These are phyloP conservation scores for Callyntrura guangdongensis DNA, from an alignment of 2,888 invertebrate genomes.

Conservation along the genomic window DNA sequence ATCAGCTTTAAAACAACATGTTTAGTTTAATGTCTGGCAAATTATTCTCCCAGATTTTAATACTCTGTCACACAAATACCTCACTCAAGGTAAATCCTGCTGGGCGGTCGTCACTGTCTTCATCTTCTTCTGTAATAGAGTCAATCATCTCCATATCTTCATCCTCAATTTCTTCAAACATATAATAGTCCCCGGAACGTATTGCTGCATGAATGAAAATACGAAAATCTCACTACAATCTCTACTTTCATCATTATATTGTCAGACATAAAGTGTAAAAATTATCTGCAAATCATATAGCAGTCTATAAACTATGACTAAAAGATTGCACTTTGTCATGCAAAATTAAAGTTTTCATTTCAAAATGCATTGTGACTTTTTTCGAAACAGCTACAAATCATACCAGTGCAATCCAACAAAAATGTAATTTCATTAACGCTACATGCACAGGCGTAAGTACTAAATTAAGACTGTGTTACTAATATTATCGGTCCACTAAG, in stretches of 20 bases:
- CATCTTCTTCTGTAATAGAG: constrained; percentile 87
- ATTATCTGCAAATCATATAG: constrained; percentile 61
- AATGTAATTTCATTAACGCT: neutral
- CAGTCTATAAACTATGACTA: constrained; percentile 8
- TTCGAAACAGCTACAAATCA: neutral
- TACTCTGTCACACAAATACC: too few species aligned
- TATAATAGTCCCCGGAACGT: constrained; percentile 99
- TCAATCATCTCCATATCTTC: constrained; percentile 88
- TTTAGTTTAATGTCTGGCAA: neutral
- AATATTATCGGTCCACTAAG: neutral
- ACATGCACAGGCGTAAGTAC: constrained; percentile 55
- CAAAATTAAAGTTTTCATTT: constrained; percentile 30
- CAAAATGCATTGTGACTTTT: constrained; percentile 73
- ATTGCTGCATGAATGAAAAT: constrained; percentile 90
- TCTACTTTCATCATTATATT: neutral
- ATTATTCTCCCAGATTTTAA: too few species aligned
- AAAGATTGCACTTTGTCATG: neutral
- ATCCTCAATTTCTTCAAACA: constrained; percentile 98
- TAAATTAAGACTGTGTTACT: neutral
- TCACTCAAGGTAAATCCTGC: constrained; percentile 86
- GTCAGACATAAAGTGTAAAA: neutral
- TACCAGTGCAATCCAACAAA: constrained; percentile 49
- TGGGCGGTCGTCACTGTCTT: constrained; percentile 87
- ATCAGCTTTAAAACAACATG: constrained; percentile 89
- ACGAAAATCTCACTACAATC: neutral